These are phyloP conservation scores for Sebastes elongatus DNA, from an alignment of 2,797 vertebrate genomes.

Conservation along the genomic window DNA sequence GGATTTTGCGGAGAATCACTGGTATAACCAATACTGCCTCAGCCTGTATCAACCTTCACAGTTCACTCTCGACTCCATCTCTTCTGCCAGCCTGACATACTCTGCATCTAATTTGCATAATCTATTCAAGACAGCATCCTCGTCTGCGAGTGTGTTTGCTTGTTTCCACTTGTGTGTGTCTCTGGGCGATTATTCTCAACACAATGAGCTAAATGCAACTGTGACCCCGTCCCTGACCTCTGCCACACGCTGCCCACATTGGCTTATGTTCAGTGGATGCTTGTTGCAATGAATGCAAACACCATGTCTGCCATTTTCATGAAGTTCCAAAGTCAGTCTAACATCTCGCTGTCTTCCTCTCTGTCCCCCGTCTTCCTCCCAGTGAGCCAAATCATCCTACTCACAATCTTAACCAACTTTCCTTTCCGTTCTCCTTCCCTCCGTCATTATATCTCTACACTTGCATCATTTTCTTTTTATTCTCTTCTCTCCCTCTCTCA, in stretches of 20 bases:
- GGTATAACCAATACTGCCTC: conserved; percentile 14
- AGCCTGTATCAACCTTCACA: conserved; percentile 17
- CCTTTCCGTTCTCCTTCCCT: background rate
- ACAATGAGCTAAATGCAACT: conserved; percentile 43
- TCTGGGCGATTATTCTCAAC: conserved; percentile 12
- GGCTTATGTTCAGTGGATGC: conserved; percentile 30
- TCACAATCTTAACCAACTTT: background rate
- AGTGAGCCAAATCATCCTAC: background rate
- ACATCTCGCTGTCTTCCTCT: background rate
- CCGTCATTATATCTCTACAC: conserved; percentile 4
- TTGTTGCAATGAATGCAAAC: conserved; percentile 35
- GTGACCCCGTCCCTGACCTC: conserved; percentile 56
- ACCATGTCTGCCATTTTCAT: conserved; percentile 27
- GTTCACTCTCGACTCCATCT: conserved; percentile 14
- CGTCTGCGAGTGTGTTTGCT: conserved; percentile 13
- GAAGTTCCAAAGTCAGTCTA: conserved; percentile 24
- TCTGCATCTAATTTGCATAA: conserved; percentile 48
- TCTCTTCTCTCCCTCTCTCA: conserved; percentile 5
- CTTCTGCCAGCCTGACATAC: conserved; percentile 7
- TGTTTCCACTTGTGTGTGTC: conserved; percentile 12
- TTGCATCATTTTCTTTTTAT: conserved; percentile 26
- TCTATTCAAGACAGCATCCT: conserved; percentile 44
- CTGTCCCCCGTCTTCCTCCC: background rate
- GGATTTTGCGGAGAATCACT: too few relatives aligned
- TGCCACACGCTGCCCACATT: background rate